phyloP scores from a whole-genome alignment of 2,113 vertebrate species.

The Passerina amoena region DNA sequence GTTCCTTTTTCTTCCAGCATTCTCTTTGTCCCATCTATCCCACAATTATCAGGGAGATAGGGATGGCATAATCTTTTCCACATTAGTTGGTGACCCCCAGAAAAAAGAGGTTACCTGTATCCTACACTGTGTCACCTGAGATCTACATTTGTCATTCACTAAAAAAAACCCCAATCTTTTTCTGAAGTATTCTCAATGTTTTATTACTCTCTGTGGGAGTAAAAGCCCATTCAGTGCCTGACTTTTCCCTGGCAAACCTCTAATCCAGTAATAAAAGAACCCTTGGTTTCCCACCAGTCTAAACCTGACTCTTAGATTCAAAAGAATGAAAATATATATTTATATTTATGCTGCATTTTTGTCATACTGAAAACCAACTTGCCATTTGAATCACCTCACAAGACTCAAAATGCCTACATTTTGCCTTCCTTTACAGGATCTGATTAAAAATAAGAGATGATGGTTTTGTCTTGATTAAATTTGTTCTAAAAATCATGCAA shows the following conservation, averaged over 20 bases:
- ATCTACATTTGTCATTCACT: not conserved
- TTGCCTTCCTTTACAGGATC: not conserved
- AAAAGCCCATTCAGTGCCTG: not conserved
- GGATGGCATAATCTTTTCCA: not conserved
- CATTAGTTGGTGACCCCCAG: not conserved
- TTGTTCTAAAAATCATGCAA: slow-evolving; percentile 27
- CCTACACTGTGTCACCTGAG: not conserved
- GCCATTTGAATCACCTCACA: not conserved
- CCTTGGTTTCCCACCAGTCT: not conserved
- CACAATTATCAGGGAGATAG: not conserved
- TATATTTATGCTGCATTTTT: not conserved
- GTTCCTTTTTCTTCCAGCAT: not conserved
- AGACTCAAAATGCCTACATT: not conserved
- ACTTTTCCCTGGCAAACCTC: not conserved
- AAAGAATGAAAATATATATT: not conserved
- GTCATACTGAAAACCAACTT: not conserved
- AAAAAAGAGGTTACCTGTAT: not conserved
- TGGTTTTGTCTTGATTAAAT: slow-evolving; percentile 32
- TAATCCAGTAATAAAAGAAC: not conserved
- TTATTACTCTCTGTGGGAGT: not conserved
- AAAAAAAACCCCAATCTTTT: not conserved
- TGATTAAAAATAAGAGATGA: slow-evolving; percentile 33
- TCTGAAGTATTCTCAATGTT: not conserved
- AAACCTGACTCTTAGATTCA: not conserved
- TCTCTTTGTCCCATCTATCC: not conserved